Base-by-base conservation (phyloP, 2,888 invertebrate species). In the Stenoptilia bipunctidactyla region DNA sequence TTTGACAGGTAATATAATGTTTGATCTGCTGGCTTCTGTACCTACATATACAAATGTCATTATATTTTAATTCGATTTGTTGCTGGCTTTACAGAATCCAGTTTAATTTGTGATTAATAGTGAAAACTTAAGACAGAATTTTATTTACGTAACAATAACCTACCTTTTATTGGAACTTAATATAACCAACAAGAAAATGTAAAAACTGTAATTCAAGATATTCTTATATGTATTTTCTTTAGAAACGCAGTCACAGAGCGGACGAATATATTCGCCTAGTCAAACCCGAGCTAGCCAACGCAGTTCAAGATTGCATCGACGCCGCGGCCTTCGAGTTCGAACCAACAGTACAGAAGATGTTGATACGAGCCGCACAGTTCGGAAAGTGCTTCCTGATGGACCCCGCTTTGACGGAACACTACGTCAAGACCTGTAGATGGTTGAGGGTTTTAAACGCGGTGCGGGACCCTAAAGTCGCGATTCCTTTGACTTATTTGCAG, bases 241-340 rank as follows among this genome's bases (percentile, higher is more conserved):
- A 92, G 88, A 93, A 92, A 79, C 90, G 92, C 43, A 96, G 94
- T 55, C 96, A 97, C 69, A 88, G 92, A 59, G 94, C 97, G 0
- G 96, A 97, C 69, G 97, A 97, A 61, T 98, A 97, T 69, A 91
- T 98, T 42, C 89, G 93, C 44, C 85, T 96, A 42, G 93, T 97
- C 12, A 92, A 92, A 53, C 89, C 91, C 30, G 89, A 91, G 53
- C 77, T 98, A 38, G 85, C 90, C n/a, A 70, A 80, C 36, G 97
- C 97, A 0, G 94, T 98, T 0, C 88, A 89, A 46, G 93, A 96
- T 61, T 98, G 98, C 61, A 92, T 98, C 40, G 92, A 94, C 58
- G 97, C 97, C 0, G 97, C 97, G 0, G 92, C 94, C 2, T 93
- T 92, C 66, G 97, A 98, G 67, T 95, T 94, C 72, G 89, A 91